Evolutionary conservation across 2,888 invertebrate genomes (phyloP).

Genomic region (Heliconius aoede): DNA sequence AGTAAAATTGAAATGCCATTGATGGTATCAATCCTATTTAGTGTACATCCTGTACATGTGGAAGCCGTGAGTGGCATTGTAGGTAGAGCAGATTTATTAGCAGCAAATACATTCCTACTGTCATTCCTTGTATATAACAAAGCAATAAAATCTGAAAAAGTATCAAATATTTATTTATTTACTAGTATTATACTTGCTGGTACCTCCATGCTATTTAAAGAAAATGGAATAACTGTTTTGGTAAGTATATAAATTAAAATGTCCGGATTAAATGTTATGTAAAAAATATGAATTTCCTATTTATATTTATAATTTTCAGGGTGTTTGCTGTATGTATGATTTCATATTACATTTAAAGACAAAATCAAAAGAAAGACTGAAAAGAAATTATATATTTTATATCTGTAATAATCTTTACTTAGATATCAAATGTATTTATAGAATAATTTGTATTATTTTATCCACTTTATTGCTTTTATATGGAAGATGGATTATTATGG

Average conservation of each 20-base stretch:
- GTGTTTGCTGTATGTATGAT: constrained; percentile 88
- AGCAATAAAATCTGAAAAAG: constrained; percentile 51
- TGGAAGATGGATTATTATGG: constrained; percentile 90
- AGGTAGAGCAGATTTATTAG: constrained; percentile 95
- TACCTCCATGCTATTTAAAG: constrained; percentile 94
- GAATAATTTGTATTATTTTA: constrained; percentile 78
- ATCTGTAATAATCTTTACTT: constrained; percentile 22
- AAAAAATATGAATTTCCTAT: neutral
- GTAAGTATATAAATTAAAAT: constrained; percentile 79
- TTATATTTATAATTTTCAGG: constrained; percentile 67
- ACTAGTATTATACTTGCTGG: constrained; percentile 76
- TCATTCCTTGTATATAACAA: constrained; percentile 87
- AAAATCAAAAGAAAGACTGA: constrained; percentile 29
- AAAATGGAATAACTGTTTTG: constrained; percentile 95
- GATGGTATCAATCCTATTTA: constrained; percentile 89
- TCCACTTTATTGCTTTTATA: constrained; percentile 83
- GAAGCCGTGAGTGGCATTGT: constrained; percentile 97
- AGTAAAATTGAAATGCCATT: constrained; percentile 78
- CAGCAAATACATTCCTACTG: constrained; percentile 89
- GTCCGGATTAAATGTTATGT: neutral
- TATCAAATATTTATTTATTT: constrained; percentile 55
- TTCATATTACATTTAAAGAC: constrained; percentile 61
- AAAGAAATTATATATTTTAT: constrained; percentile 13
- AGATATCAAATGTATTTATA: constrained; percentile 48
- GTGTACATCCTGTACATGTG: constrained; percentile 96